Evolutionary conservation across 2,888 invertebrate species (phyloP), one percentile per base, ranked within the genome.

Genomic region (Pterobdella sp.): DNA sequence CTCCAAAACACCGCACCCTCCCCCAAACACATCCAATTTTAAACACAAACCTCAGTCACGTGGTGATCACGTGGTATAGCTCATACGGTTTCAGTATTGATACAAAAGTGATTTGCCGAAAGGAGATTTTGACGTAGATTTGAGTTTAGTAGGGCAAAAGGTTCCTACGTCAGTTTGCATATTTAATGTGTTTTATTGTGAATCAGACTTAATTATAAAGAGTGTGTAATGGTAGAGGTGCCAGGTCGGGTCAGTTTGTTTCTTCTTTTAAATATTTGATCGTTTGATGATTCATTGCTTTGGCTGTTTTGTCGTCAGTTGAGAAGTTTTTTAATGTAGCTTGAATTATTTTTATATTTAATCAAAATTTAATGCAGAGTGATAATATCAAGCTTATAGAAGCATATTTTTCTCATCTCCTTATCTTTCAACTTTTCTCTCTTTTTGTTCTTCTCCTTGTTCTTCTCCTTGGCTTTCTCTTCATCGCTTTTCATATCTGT

Each of bases 11-110:
- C 7, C 42, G 42, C 42, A 7, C 7, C 42, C 7, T 42, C 7
- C 42, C 42, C 18, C 42, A 7, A 7, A 42, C 42, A n/a, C n/a
- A n/a, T 14, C 22, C 52, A 18, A 22, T 52, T 14, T 52, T 22
- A 22, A 22, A 4, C 3, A 2, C 60, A 63, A 22, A 32, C 32
- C n/a, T n/a, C n/a, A n/a, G n/a, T n/a, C 10, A 42, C 49, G 49
- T 42, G 7, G 49, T 14, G 22, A 42, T 42, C 10, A 7, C 22
- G 49, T 42, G 10, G 7, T 22, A 22, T 56, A n/a, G 26, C 18
- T 56, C 60, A 56, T n/a, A 56, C 60, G 60, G 60, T n/a, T 56
- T 26, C 60, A 56, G 18, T 56, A 56, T 56, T 56, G 26, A 56
- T 56, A 56, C 60, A n/a, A 56, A 26, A 56, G 18, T 22, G 18